Evolutionary conservation across 2,113 vertebrate genomes (phyloP).

Genomic region (Globicephala melas): DNA sequence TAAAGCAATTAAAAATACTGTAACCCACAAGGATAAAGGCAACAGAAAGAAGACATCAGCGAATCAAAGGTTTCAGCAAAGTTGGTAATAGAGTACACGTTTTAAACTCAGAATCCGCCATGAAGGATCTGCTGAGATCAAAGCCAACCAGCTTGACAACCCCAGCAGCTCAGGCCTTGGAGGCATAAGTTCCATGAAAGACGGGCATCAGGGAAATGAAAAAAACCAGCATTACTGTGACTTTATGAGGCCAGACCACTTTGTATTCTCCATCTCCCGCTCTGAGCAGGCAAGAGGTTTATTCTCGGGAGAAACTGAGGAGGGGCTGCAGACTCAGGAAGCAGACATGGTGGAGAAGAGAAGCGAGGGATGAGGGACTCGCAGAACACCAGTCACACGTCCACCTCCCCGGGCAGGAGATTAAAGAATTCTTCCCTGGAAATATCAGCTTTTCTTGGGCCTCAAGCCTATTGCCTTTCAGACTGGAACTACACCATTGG

Average conservation of each 20-base stretch:
- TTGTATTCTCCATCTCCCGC: background rate
- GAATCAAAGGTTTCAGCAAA: background rate
- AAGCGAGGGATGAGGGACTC: background rate
- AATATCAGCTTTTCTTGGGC: background rate
- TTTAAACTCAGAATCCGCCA: background rate
- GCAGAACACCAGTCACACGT: background rate
- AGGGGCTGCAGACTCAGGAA: background rate
- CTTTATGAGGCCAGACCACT: background rate
- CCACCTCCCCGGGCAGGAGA: background rate
- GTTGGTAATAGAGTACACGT: background rate
- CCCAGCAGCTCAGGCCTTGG: background rate
- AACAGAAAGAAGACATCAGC: background rate
- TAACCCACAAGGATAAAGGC: background rate
- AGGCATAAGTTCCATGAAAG: background rate
- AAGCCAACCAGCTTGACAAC: background rate
- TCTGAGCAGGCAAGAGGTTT: background rate
- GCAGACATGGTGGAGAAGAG: background rate
- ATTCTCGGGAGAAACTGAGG: background rate
- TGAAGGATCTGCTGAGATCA: background rate
- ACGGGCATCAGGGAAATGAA: background rate
- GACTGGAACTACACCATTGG: background rate
- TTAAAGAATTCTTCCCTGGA: background rate
- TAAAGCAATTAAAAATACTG: background rate
- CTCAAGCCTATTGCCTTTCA: background rate
- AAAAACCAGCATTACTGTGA: background rate